These are phyloP conservation scores for Pseudanteris insignis DNA, from an alignment of 2,888 invertebrate species.

Conservation along the genomic window DNA sequence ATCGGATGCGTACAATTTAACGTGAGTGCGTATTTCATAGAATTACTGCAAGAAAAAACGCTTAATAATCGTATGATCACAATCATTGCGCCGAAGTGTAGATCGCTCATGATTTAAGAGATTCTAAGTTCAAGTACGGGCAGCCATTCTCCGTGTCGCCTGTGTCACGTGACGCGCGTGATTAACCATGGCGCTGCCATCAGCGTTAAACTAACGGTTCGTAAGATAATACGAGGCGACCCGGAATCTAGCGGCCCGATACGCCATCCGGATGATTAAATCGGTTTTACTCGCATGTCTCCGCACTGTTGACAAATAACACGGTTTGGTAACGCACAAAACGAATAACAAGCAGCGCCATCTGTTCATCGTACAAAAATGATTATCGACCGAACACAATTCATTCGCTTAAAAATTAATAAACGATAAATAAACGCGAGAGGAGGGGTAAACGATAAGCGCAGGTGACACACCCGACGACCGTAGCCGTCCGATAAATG, in stretches of 20 bases:
- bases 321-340: conserved; percentile 5
- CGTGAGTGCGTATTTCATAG: conserved; percentile 30
- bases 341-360: conserved; percentile 12
- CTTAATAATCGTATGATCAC: conserved; percentile 32
- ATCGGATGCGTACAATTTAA: conserved; percentile 27
- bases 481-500: no score
- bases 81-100: conserved; percentile 36
- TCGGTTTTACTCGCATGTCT: conserved; percentile 1
- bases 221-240: no score
- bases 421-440: conserved; percentile 2
- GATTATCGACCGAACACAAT: conserved; percentile 18
- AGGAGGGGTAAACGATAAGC: conserved; percentile 1
- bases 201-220: no score
- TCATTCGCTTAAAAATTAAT: conserved; percentile 25
- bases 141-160: no score
- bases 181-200: no score
- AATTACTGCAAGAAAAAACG: conserved; percentile 36
- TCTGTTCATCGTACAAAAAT: conserved; percentile 23
- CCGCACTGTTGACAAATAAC: conserved; percentile 3
- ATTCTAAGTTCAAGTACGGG: conserved; percentile 12
- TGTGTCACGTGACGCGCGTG: no score
- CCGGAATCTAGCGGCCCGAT: background rate
- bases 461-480: conserved; percentile 14
- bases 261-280: conserved; percentile 5
- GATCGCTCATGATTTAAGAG: conserved; percentile 33